Evolutionary conservation across 2,797 vertebrate genomes (phyloP), one percentile per base, ranked within the genome.

Genomic region (Lepilemur ruficaudatus): DNA sequence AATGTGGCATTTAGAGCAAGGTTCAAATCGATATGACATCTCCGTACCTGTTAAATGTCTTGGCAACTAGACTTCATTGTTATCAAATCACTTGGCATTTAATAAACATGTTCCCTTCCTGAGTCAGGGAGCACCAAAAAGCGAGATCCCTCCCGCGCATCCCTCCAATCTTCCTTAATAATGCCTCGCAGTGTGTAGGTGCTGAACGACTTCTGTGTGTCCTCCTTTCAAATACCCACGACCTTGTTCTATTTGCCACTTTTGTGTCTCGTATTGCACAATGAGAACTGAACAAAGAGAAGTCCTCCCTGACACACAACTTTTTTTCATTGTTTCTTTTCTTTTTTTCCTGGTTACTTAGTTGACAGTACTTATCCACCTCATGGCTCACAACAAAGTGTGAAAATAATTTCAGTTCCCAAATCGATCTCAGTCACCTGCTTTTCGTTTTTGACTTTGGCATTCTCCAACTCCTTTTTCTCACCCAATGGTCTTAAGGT

Each of bases 1-100:
- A 63, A 88, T 50, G 73, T 65, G n/a, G 61, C 55, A 20, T 92
- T 88, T 79, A 87, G 84, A 92, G n/a, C 38, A 69, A 96, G 55
- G 84, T 80, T 95, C 59, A 79, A 79, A 93, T 95, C 93, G 82
- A 82, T 90, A 69, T 63, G 69, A 65, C 38, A 65, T 82, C 84
- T 84, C 52, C 15, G 43, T 69, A 20, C 50, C 55, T 61, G 7
- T 80, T 72, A 92, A 95, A 82, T 93, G 72, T 89, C 87, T 93
- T 84, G 43, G 65, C 75, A 80, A 69, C 52, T 86, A 61, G 87
- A 87, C 38, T 50, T 69, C 73, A 87, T n/a, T 88, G 70, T 82
- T 87, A 65, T 88, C 61, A 73, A 69, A 75, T 89, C n/a, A 59
- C 65, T 35, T 87, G 92, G 67, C 41, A 82, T 78, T 96, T 78